Evolutionary conservation across 2,888 invertebrate species (phyloP).

Genomic region (Bellardia pandia): DNA sequence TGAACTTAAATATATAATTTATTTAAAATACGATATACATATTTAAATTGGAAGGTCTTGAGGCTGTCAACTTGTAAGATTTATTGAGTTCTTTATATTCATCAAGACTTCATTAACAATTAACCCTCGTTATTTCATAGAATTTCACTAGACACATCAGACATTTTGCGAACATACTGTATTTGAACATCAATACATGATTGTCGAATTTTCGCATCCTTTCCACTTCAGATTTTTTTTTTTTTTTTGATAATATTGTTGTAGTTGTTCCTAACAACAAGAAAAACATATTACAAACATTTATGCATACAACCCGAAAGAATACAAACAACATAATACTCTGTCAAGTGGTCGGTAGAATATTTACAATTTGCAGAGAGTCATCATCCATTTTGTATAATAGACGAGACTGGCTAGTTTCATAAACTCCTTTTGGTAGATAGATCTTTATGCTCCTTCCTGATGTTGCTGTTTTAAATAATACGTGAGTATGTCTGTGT

Average conservation of each 20-base stretch:
- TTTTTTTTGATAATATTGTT: constrained; percentile 14
- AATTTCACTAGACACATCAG: constrained; percentile 21
- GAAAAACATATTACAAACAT: constrained; percentile 30
- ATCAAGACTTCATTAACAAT: constrained; percentile 3
- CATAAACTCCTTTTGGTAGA: constrained; percentile 39
- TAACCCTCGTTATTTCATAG: neutral
- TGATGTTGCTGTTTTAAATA: constrained; percentile 24
- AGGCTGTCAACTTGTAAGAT: too few species aligned
- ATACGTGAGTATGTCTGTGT: constrained; percentile 29
- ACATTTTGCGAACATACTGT: constrained; percentile 34
- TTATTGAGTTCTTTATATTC: too few species aligned
- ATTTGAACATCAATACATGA: constrained; percentile 61
- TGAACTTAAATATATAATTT: too few species aligned
- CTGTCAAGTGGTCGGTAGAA: constrained; percentile 73
- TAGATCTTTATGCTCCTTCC: constrained; percentile 45
- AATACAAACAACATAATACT: constrained; percentile 68
- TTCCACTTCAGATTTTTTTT: neutral
- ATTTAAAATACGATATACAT: too few species aligned
- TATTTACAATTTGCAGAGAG: constrained; percentile 46
- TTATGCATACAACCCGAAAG: neutral
- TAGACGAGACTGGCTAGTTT: constrained; percentile 46
- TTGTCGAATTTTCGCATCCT: constrained; percentile 63
- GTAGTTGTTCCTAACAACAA: constrained; percentile 47
- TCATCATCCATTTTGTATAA: constrained; percentile 6
- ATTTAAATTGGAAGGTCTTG: too few species aligned